Base-by-base conservation (phyloP, 2,888 invertebrate genomes). In the Spisula subtruncata region DNA sequence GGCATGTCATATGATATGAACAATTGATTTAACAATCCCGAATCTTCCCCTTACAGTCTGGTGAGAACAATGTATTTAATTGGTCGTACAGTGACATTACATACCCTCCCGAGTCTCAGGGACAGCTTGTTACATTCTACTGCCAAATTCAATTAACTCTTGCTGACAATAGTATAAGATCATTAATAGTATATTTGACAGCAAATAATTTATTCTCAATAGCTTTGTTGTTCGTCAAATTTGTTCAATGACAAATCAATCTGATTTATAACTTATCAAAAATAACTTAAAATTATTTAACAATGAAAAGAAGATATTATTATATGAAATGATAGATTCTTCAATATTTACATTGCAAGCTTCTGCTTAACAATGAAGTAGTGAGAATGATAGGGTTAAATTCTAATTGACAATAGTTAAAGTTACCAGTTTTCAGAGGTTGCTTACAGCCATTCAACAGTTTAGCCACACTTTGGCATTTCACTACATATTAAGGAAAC, bases 1-100 rank as follows among this genome's bases (percentile, higher is more conserved):
- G 32, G 54, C 81, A 48, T 48, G 91, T 79, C 79, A 91, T 88
- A 75, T 66, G 89, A 91, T 91, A 90, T 48, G 66, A 54, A 79
- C 82, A 86, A 89, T 60, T 86, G 86, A 89, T 66, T 81, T 51
- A 83, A 75, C 75, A 75, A 75, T 32, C 35, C 32, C 32, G 32
- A 32, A 32, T 75, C 12, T 32, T 75, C 32, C n/a, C n/a, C 32
- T 32, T 12, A 75, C 35, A 35, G 75, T 32, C 75, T 35, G 12
- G 18, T 16, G 18, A 18, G 2, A 81, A 80, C 80, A 86, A 81
- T 86, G 66, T 81, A 41, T 20, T 75, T 48, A 84, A 75, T 84
- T 48, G 84, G 75, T 75, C 48, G 10, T 75, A 84, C 25, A 81
- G 25, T 12, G 35, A 16, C 1, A 46, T 25, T 81, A 46, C 46